Evolutionary conservation across 2,113 vertebrate species (phyloP).

Genomic region (Tor tambroides): DNA sequence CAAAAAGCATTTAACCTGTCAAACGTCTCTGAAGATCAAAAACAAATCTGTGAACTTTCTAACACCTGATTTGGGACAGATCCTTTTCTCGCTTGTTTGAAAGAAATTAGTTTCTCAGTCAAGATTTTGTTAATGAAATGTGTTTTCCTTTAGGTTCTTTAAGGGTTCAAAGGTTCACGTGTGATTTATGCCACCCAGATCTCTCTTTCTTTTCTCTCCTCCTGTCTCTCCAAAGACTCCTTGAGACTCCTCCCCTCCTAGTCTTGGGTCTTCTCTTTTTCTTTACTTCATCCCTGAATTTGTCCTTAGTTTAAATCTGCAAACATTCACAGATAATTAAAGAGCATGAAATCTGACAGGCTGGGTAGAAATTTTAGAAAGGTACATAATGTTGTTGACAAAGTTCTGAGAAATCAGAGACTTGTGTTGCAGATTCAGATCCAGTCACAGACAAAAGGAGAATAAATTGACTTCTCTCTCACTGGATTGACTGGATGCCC

Average conservation of each 20-base stretch:
- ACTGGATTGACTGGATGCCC: constrained; percentile 46
- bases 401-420: too few relatives aligned
- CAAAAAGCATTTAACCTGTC: constrained; percentile 59
- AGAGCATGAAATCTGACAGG: too few relatives aligned
- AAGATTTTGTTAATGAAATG: neutral
- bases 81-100: neutral
- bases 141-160: neutral
- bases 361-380: too few relatives aligned
- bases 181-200: neutral
- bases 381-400: too few relatives aligned
- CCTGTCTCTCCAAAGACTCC: neutral
- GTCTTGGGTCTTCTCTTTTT: constrained; percentile 4
- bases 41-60: neutral
- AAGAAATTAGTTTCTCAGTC: neutral
- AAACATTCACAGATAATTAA: neutral
- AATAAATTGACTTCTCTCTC: neutral
- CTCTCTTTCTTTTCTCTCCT: neutral
- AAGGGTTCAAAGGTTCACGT: constrained; percentile 26
- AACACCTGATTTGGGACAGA: neutral
- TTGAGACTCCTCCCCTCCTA: constrained; percentile 13
- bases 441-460: neutral
- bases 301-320: neutral
- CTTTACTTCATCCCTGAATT: neutral
- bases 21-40: neutral
- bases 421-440: neutral